Conservation (phyloP, 2,113 vertebrate genomes). For the Capreolus pygargus region DNA sequence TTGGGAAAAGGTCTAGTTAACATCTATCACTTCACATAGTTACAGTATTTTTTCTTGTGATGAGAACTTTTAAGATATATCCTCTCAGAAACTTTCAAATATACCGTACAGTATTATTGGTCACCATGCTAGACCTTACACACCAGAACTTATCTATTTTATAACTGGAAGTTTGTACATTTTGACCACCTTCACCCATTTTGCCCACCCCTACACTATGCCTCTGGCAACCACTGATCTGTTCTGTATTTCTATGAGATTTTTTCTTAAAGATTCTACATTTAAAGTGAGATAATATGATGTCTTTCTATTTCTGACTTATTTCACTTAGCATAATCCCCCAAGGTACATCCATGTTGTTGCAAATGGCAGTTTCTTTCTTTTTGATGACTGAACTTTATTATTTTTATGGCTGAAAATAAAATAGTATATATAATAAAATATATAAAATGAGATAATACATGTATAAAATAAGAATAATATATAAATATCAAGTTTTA, state of each 20-base stretch:
- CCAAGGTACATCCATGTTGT: neutral
- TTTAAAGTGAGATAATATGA: neutral
- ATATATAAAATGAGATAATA: neutral
- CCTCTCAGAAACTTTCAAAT: neutral
- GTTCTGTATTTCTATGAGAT: neutral
- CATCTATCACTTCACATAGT: neutral
- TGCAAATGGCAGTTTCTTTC: neutral
- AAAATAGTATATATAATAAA: neutral
- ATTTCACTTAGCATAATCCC: neutral
- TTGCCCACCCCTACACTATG: neutral
- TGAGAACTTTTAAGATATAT: neutral
- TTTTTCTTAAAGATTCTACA: neutral
- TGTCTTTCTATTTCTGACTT: neutral
- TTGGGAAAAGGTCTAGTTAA: neutral
- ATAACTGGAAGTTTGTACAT: neutral
- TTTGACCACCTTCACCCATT: neutral
- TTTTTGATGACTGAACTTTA: neutral
- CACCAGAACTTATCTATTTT: neutral
- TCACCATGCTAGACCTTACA: neutral
- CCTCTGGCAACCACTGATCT: neutral
- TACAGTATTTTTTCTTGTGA: neutral
- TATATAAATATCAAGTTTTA: neutral
- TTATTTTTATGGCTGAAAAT: neutral
- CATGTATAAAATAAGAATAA: neutral
- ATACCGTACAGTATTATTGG: neutral